Conservation (phyloP, 2,888 invertebrate species). For the Xestia c-nigrum region DNA sequence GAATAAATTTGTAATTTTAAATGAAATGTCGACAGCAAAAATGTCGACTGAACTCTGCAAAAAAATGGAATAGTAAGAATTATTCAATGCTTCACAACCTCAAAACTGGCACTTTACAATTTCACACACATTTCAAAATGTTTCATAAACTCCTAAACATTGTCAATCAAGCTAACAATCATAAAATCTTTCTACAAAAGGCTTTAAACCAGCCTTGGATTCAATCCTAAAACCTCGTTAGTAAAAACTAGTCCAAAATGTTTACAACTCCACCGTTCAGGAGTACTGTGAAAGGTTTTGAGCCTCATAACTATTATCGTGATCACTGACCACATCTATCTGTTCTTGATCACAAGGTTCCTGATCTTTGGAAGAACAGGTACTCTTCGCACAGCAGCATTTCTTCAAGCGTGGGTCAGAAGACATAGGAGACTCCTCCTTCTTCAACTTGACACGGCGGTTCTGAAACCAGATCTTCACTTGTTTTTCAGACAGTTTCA, state of each 20-base stretch:
- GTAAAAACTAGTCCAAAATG: slow-evolving; percentile 15
- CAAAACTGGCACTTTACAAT: slow-evolving; percentile 54
- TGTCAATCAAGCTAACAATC: slow-evolving; percentile 32
- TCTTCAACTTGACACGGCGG: slow-evolving; percentile 97
- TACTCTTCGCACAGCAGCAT: slow-evolving; percentile 83
- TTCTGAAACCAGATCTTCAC: slow-evolving; percentile 99
- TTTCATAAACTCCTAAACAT: not conserved
- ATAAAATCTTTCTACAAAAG: slow-evolving; percentile 38
- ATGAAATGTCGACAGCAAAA: not conserved
- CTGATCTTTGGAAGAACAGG: slow-evolving; percentile 78
- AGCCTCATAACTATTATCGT: slow-evolving; percentile 79
- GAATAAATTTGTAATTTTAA: not conserved
- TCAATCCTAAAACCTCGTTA: slow-evolving; percentile 37
- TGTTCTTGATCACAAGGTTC: slow-evolving; percentile 84
- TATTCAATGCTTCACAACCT: slow-evolving; percentile 25
- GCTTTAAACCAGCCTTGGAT: slow-evolving; percentile 22
- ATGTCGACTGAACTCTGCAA: not conserved
- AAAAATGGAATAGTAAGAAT: not conserved
- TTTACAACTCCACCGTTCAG: slow-evolving; percentile 51
- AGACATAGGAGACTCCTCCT: slow-evolving; percentile 93
- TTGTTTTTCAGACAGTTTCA: slow-evolving; percentile 97
- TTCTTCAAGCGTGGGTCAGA: slow-evolving; percentile 79
- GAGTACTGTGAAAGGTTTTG: slow-evolving; percentile 82
- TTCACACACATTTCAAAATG: slow-evolving; percentile 27
- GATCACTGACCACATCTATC: slow-evolving; percentile 87